Conservation (phyloP, 2,797 vertebrate species). For the Epinephelus malabaricus region DNA sequence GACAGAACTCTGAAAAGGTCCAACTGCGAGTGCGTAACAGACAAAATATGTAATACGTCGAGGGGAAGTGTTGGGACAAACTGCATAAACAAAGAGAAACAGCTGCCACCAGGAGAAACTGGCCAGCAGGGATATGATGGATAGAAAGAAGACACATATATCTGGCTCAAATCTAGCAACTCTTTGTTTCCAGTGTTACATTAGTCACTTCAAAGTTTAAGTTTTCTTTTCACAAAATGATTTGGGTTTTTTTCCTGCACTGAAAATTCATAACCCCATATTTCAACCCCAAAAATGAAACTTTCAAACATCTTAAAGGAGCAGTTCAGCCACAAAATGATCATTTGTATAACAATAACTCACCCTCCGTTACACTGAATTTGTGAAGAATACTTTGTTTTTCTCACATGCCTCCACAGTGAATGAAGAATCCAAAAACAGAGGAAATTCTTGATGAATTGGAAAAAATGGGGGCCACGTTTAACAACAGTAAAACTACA, state of each 20-base stretch:
- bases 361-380: too few relatives aligned
- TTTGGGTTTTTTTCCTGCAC: neutral
- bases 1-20: neutral
- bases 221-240: neutral
- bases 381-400: too few relatives aligned
- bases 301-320: neutral
- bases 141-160: neutral
- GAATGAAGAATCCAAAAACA: too few relatives aligned
- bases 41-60: neutral
- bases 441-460: too few relatives aligned
- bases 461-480: too few relatives aligned
- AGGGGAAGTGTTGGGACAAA: neutral
- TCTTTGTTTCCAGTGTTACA: neutral
- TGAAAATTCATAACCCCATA: neutral
- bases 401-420: too few relatives aligned
- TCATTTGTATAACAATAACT: too few relatives aligned
- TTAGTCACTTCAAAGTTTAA: neutral
- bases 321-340: too few relatives aligned
- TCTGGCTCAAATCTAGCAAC: neutral
- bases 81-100: neutral
- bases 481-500: too few relatives aligned
- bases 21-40: neutral
- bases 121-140: neutral
- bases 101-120: conserved; percentile 4
- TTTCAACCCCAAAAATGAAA: neutral